Base-by-base conservation (phyloP, 2,888 invertebrate species). In the Eledona agricola region DNA sequence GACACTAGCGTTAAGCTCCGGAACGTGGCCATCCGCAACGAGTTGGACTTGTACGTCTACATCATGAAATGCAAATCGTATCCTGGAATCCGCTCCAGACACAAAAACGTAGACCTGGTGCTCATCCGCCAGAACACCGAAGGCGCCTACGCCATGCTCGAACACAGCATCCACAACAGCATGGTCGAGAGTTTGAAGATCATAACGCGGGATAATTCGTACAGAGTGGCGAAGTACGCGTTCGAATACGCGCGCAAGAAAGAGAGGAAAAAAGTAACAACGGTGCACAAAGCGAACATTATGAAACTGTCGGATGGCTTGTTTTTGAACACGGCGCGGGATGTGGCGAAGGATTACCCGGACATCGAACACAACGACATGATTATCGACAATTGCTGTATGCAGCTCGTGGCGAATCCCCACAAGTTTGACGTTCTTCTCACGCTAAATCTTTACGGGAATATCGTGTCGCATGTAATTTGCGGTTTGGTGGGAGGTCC, bases 111-210 rank as follows among this genome's bases (percentile, higher is more conserved):
- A 1, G 84, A 86, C 65, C 74, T 85, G 31, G 77, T 82, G 6
- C 63, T 86, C 25, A 80, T 85, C 31, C 72, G 85, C 15, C 84
- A 86, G 66, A 86, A 86, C 68, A 84, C 83, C 1, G 85, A 86
- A 71, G 85, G 85, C 5, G 85, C 85, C 69, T 86, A 85, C 64
- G 75, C 80, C 10, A 81, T 79, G 74, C 69, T 84, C 23, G 86
- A 86, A 67, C 84, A 86, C 69, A 80, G 81, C 76, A 79, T 77
- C 58, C 79, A 80, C n/a, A 69, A 73, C 5, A 84, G 84, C 6
- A 32, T 85, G 23, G 81, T 86, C 4, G 84, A 86, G 69, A 82
- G 81, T 64, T 66, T 86, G 45, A 83, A 83, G 71, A 75, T 84
- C 25, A 76, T 81, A 13, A 83, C 83, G 0, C 66, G 72, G 29